These are phyloP conservation scores for Halocynthia aurantium DNA, from an alignment of 23 tunicate species.

Conservation along the genomic window DNA sequence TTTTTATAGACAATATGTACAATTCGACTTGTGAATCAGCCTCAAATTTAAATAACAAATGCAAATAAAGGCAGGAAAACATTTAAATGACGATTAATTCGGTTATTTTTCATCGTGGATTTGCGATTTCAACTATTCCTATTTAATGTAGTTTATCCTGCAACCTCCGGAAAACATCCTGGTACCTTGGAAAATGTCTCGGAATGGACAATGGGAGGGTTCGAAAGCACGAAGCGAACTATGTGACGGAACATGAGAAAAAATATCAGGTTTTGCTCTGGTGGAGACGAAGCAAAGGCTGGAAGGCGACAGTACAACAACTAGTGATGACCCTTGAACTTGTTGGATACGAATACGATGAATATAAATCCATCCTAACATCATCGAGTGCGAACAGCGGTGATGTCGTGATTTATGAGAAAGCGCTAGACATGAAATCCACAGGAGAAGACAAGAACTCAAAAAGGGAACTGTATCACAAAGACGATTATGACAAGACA, in stretches of 20 bases:
- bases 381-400: conserved; percentile 3
- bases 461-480: conserved; percentile 31
- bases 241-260: conserved; percentile 18
- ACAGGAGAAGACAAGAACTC: neutral
- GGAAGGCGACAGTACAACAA: conserved; percentile 64
- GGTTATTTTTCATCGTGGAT: too few species aligned
- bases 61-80: too few species aligned
- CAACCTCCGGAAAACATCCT: conserved; percentile 45
- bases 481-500: conserved; percentile 25
- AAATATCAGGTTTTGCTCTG: conserved; percentile 36
- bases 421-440: conserved; percentile 18
- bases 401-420: conserved; percentile 25
- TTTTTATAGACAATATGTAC: too few species aligned
- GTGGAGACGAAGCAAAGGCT: conserved; percentile 65
- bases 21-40: too few species aligned
- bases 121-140: too few species aligned
- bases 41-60: too few species aligned
- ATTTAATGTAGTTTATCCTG: conserved; percentile 22
- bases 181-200: conserved; percentile 79
- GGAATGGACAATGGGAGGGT: conserved; percentile 45
- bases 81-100: too few species aligned
- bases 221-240: neutral
- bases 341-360: conserved; percentile 49
- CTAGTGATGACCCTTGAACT: conserved; percentile 55
- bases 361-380: conserved; percentile 48